phyloP scores from a whole-genome alignment of 2,888 invertebrate species.

The Nymphalis urticae region DNA sequence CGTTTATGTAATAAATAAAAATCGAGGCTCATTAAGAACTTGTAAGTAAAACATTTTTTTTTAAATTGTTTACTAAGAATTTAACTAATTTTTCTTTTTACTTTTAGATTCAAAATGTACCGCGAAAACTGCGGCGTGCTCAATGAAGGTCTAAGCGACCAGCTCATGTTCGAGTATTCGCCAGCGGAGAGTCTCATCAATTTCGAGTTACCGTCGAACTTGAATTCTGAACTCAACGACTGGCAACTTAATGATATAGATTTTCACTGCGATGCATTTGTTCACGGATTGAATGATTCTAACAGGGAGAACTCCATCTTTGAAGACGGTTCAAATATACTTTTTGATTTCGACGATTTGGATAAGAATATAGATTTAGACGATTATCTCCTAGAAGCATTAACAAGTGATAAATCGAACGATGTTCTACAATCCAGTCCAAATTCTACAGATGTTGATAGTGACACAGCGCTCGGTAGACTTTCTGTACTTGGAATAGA shows the following conservation, averaged over 20 bases:
- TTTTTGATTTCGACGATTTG: slow-evolving; percentile 70
- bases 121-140: slow-evolving; percentile 59
- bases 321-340: slow-evolving; percentile 52
- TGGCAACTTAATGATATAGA: slow-evolving; percentile 70
- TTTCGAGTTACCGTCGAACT: slow-evolving; percentile 65
- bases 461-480: slow-evolving; percentile 45
- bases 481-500: slow-evolving; percentile 52
- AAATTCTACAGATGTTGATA: slow-evolving; percentile 53
- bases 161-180: slow-evolving; percentile 70
- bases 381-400: slow-evolving; percentile 66
- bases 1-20: background rate
- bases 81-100: slow-evolving; percentile 10
- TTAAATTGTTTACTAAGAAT: background rate
- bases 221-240: slow-evolving; percentile 57
- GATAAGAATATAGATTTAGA: slow-evolving; percentile 68
- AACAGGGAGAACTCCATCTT: slow-evolving; percentile 59
- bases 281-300: slow-evolving; percentile 57
- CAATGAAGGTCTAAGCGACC: slow-evolving; percentile 67
- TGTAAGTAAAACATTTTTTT: slow-evolving; percentile 35
- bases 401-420: slow-evolving; percentile 60
- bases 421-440: slow-evolving; percentile 55
- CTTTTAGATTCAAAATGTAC: slow-evolving; percentile 65
- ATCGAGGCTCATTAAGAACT: slow-evolving; percentile 8
- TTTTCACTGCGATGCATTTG: slow-evolving; percentile 67
- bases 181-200: slow-evolving; percentile 74